Evolutionary conservation across 2,113 vertebrate genomes (phyloP).

Genomic region (Muntiacus muntjak): DNA sequence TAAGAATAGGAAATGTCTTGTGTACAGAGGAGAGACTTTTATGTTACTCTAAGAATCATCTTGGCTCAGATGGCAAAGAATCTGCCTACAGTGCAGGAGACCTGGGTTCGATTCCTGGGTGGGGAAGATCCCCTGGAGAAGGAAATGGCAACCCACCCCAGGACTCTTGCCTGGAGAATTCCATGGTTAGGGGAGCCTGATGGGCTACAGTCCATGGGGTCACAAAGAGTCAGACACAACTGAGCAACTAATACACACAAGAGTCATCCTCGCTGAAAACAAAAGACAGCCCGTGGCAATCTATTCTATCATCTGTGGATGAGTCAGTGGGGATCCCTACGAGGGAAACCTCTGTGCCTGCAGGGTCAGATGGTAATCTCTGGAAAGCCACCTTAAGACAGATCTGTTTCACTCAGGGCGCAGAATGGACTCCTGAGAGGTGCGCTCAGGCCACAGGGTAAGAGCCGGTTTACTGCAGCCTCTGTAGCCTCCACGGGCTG

Average conservation of each 20-base stretch:
- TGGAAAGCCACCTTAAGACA: neutral
- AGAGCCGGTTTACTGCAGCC: neutral
- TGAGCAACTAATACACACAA: neutral
- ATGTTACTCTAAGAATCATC: neutral
- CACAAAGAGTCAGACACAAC: neutral
- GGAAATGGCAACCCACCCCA: neutral
- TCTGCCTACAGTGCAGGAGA: neutral
- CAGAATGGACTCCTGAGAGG: neutral
- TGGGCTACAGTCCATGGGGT: neutral
- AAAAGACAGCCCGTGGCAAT: neutral
- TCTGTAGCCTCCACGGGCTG: neutral
- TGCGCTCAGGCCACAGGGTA: neutral
- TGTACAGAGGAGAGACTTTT: neutral
- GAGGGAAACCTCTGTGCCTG: neutral
- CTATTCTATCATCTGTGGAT: neutral
- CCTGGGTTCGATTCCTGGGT: neutral
- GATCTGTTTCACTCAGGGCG: neutral
- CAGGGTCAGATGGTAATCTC: neutral
- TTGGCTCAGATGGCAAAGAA: neutral
- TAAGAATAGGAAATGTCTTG: neutral
- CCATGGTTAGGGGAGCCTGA: neutral
- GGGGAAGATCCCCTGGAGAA: neutral
- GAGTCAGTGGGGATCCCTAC: neutral
- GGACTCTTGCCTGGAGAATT: neutral
- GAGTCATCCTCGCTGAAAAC: neutral